These are phyloP conservation scores for Nemurella pictetii DNA, from an alignment of 2,888 invertebrate species.

Conservation along the genomic window DNA sequence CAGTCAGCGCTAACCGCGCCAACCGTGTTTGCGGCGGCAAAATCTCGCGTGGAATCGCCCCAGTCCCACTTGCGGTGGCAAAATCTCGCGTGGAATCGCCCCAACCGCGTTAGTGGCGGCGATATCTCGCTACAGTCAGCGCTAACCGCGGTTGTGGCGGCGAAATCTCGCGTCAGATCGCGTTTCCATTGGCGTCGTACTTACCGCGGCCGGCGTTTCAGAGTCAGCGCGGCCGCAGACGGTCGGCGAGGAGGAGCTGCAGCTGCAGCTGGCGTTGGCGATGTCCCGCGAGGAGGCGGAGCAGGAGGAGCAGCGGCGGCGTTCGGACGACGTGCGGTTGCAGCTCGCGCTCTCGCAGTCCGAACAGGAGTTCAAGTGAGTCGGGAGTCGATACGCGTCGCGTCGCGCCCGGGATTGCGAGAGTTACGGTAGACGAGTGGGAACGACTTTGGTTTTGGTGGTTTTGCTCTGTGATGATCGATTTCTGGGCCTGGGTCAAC, in stretches of 20 bases:
- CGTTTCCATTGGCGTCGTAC: not conserved
- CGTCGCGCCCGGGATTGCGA: too few relatives aligned
- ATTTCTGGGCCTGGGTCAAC: too few relatives aligned
- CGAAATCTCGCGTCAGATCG: not conserved
- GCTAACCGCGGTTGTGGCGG: not conserved
- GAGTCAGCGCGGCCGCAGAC: constrained; percentile 95
- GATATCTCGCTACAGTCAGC: too few relatives aligned
- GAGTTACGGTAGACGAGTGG: too few relatives aligned
- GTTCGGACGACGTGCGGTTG: constrained; percentile 94
- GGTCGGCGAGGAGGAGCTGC: constrained; percentile 96
- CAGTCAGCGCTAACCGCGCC: too few relatives aligned
- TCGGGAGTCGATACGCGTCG: constrained; percentile 41
- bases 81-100: too few relatives aligned
- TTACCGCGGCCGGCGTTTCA: constrained; percentile 46
- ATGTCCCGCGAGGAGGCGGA: constrained; percentile 99
- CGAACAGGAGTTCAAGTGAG: constrained; percentile 87
- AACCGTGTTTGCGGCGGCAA: too few relatives aligned
- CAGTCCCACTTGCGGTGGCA: too few relatives aligned
- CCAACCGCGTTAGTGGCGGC: too few relatives aligned
- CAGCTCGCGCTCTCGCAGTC: constrained; percentile 95
- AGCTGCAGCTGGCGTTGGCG: constrained; percentile 95
- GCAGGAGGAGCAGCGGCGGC: constrained; percentile 88
- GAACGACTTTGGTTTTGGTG: not conserved
- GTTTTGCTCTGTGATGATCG: not conserved
- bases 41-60: too few relatives aligned